Evolutionary conservation across 1,140 invertebrate species (phyloP), one percentile per base, ranked within the genome.

Genomic region (Cecropterus lyciades): DNA sequence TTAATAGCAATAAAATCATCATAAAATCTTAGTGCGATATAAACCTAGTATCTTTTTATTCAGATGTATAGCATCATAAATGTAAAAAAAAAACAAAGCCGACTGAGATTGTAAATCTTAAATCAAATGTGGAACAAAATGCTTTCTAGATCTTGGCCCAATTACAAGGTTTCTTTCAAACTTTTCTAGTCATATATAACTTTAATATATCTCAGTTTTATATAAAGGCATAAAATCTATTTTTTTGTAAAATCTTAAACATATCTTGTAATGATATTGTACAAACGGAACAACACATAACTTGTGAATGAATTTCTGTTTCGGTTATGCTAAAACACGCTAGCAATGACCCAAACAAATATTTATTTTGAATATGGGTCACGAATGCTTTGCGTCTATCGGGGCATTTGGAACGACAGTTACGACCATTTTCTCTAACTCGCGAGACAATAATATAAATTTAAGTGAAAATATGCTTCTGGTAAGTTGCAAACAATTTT

Each of bases 291-390:
- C 37, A 40, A 11, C n/a, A 40, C 5, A 40, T 40, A 40, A 40
- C n/a, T 40, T 40, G 37, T 13, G 37, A 40, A 40, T 40, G 11
- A 40, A 40, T 9, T 33, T 33, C 30, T 33, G 9, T 33, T 33
- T 33, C 11, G 37, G n/a, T n/a, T 10, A n/a, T 13, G 11, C 2
- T 40, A 40, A n/a, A 40, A 11, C 11, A n/a, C n/a, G n/a, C 10
- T 40, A 40, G 37, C 37, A 40, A 11, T 40, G 37, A 40, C 37
- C 37, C 37, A 40, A 40, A 40, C 11, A 40, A 40, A 40, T 40
- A 13, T 40, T 40, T 40, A 40, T 40, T 40, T 40, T 40, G 37
- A 40, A 40, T 9, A 40, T 40, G 37, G 37, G 37, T 40, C 37
- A 40, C 11, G 37, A 40, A 10, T 40, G 37, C n/a, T 40, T 40